Evolutionary conservation across 2,888 invertebrate genomes (phyloP), one percentile per base, ranked within the genome.

Genomic region (Homarus gammarus): DNA sequence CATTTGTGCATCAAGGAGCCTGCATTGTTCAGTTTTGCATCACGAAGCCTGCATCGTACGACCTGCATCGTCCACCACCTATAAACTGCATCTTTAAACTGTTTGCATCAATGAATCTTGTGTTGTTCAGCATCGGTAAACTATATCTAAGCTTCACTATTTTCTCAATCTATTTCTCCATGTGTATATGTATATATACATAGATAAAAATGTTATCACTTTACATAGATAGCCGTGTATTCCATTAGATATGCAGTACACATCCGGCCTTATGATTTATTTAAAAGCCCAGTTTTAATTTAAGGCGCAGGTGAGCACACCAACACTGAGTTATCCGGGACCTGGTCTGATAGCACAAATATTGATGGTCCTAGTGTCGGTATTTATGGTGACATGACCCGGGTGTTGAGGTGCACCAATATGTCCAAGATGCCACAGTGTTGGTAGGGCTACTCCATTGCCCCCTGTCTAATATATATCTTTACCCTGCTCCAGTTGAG

Each of bases 21-120:
- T 86, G 86, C 84, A 89, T 77, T 77, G 38, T 78, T 84, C 56
- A 75, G 51, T 75, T 84, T 49, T 89, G 88, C 88, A 89, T 83
- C 84, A 78, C 51, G 78, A 89, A 89, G 84, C 83, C 72, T 89
- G 88, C 88, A 89, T 89, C 88, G 88, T 89, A 89, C 78, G 70
- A 78, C 31, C 78, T 89, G 88, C 88, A 89, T 84, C 77, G 70
- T 89, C 56, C 78, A 84, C 31, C 40, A 70, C 56, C 22, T 84
- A 75, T 84, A 89, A 78, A 89, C 77, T 89, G 84, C 78, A 84
- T 84, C 72, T 82, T n/a, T 77, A 89, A 87, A 84, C 88, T 84
- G 40, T 84, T 73, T 89, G 88, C 88, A 89, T 89, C 72, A 72
- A 61, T 73, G 44, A 73, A 33, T 82, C 72, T 87, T 87, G 81